phyloP scores from a whole-genome alignment of 2,113 vertebrate genomes.

The Pseudorasbora parva region DNA sequence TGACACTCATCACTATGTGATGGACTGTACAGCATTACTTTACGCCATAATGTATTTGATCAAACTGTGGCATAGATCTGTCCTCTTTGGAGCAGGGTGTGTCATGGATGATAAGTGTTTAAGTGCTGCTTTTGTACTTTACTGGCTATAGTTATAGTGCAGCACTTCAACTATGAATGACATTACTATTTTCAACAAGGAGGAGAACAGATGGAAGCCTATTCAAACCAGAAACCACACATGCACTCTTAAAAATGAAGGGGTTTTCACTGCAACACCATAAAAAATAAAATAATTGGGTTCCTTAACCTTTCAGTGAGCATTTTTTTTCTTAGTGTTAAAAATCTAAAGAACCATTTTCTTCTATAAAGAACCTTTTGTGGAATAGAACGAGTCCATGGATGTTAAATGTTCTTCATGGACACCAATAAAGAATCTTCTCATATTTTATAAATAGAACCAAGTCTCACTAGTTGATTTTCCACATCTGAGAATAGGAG shows the following conservation, averaged over 20 bases:
- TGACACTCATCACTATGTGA: conserved; percentile 25
- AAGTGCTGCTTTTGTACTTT: conserved; percentile 66
- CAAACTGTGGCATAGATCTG: not conserved
- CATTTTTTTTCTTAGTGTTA: not conserved
- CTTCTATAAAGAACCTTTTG: not conserved
- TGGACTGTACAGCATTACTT: conserved; percentile 7
- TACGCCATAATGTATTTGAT: not conserved
- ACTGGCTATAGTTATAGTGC: conserved; percentile 71
- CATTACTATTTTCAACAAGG: conserved; percentile 53
- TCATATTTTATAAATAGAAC: not conserved
- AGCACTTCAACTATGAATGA: conserved; percentile 75
- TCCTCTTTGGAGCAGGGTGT: not conserved
- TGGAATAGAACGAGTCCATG: not conserved
- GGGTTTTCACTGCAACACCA: not conserved
- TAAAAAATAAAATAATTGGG: too few species aligned
- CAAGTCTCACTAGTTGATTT: not conserved
- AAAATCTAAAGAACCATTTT: not conserved
- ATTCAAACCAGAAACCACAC: not conserved
- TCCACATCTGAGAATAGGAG: not conserved
- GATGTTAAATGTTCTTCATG: not conserved
- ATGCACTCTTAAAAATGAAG: not conserved
- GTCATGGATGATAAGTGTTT: conserved; percentile 67
- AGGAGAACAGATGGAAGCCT: conserved; percentile 3
- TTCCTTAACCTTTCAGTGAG: not conserved
- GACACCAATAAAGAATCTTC: not conserved